Conservation (phyloP, 2,113 vertebrate genomes). For the Cebus imitator region DNA sequence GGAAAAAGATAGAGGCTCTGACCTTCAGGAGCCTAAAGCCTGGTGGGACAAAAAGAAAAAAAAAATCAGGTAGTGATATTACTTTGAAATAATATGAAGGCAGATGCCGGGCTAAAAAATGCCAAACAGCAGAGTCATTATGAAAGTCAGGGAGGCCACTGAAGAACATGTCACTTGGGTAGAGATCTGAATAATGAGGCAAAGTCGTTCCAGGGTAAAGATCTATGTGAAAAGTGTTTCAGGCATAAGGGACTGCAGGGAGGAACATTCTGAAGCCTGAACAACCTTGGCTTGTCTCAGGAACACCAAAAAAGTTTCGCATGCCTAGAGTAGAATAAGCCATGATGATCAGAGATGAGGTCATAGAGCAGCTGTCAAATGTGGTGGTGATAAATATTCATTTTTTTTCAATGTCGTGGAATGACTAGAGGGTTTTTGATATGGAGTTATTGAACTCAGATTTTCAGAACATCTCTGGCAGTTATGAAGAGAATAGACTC, state of each 20-base stretch:
- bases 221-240: not conserved
- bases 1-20: not conserved
- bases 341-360: not conserved
- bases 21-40: not conserved
- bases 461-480: not conserved
- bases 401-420: not conserved
- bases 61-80: not conserved
- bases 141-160: not conserved
- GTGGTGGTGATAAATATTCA: not conserved
- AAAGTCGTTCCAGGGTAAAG: not conserved
- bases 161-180: not conserved
- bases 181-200: not conserved
- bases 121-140: not conserved
- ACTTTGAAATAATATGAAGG: not conserved
- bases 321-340: not conserved
- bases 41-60: not conserved
- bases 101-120: not conserved
- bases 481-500: not conserved
- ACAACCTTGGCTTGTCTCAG: not conserved
- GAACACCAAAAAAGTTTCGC: not conserved
- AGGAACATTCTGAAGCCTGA: not conserved
- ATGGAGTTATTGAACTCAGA: not conserved
- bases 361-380: not conserved
- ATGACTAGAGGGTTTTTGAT: not conserved
- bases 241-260: not conserved